Conservation (phyloP, 2,797 vertebrate genomes). For the Syngnathus acus region DNA sequence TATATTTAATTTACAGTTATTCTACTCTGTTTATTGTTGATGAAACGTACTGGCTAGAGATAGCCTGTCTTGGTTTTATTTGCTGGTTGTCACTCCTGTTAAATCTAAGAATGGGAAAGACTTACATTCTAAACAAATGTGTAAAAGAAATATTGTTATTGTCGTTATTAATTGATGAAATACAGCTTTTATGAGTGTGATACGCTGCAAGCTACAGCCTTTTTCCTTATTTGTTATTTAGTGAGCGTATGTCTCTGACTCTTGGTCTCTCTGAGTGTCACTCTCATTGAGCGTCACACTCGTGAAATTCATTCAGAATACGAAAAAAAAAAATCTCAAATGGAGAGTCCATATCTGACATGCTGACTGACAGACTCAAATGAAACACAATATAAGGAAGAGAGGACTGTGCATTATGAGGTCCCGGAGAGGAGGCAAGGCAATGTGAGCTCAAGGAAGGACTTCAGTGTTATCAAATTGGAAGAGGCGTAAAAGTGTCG, state of each 20-base stretch:
- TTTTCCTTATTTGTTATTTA: constrained; percentile 19
- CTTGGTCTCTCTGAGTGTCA: constrained; percentile 50
- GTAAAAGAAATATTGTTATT: background rate
- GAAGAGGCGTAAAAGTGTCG: constrained; percentile 9
- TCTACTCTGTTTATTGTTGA: background rate
- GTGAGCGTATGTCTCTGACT: constrained; percentile 30
- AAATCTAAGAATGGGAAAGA: background rate
- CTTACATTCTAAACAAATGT: background rate
- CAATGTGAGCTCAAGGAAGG: constrained; percentile 19
- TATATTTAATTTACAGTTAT: background rate
- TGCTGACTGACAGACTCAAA: constrained; percentile 67
- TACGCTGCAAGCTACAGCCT: constrained; percentile 9
- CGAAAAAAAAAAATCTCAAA: constrained; percentile 47
- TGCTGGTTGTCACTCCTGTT: background rate
- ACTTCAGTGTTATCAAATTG: constrained; percentile 19
- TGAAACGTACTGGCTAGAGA: background rate
- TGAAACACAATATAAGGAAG: constrained; percentile 63
- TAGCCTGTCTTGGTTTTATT: background rate
- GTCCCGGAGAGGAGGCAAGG: constrained; percentile 25
- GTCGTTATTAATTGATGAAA: background rate
- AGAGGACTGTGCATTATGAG: constrained; percentile 41
- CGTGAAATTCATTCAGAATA: constrained; percentile 55
- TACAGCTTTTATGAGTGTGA: constrained; percentile 12
- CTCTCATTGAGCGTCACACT: constrained; percentile 47
- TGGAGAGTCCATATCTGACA: constrained; percentile 55